These are phyloP conservation scores for Myodes glareolus DNA, from an alignment of 2,113 vertebrate genomes.

Conservation along the genomic window DNA sequence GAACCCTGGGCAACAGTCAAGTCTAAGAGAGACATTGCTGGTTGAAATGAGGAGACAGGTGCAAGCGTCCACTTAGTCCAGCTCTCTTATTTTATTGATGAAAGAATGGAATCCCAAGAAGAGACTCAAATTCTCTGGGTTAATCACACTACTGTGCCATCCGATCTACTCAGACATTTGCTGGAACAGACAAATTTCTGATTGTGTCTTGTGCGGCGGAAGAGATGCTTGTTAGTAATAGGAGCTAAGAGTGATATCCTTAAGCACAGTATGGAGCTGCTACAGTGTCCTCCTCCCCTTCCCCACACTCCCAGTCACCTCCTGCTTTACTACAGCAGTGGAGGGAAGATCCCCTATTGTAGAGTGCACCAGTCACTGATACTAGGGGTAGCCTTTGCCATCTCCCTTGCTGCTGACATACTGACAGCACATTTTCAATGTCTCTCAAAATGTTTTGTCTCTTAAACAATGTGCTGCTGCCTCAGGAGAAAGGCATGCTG, in stretches of 20 bases:
- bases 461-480: slow-evolving; percentile 18
- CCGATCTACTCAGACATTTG: background rate
- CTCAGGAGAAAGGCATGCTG: background rate
- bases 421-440: background rate
- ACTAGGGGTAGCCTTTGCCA: background rate
- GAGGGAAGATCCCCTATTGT: background rate
- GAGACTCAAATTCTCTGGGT: background rate
- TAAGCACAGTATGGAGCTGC: background rate
- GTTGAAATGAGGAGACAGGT: background rate
- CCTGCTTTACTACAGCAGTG: background rate
- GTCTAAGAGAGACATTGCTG: background rate
- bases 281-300: background rate
- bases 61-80: background rate
- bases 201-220: background rate
- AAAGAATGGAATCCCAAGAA: slow-evolving; percentile 13
- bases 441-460: slow-evolving; percentile 1
- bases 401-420: background rate
- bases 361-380: background rate
- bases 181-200: background rate
- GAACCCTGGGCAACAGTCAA: no score
- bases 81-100: background rate
- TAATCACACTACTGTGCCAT: background rate
- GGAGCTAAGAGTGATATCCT: background rate
- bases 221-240: background rate
- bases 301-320: background rate